Evolutionary conservation across 2,888 invertebrate genomes (phyloP).

Genomic region (Nomada ruficornis): DNA sequence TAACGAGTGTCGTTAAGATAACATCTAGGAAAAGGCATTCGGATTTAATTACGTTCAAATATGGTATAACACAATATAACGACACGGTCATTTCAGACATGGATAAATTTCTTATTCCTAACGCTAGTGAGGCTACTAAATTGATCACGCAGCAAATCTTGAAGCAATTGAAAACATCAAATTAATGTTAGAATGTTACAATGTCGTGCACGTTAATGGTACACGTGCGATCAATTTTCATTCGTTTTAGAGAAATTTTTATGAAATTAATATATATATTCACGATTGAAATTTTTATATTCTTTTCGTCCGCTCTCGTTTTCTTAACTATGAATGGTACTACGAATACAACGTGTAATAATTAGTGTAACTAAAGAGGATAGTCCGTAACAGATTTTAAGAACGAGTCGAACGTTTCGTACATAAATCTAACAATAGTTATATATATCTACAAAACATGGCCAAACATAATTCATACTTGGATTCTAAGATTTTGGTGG

Average conservation of each 20-base stretch:
- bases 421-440: constrained; percentile 19
- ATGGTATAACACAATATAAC: constrained; percentile 92
- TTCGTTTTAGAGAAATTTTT: constrained; percentile 26
- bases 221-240: constrained; percentile 40
- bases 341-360: constrained; percentile 34
- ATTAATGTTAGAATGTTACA: constrained; percentile 66
- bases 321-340: constrained; percentile 40
- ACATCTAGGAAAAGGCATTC: constrained; percentile 98
- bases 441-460: constrained; percentile 23
- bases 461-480: constrained; percentile 38
- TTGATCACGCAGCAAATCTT: constrained; percentile 95
- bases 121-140: constrained; percentile 95
- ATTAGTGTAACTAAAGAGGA: constrained; percentile 23
- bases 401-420: constrained; percentile 32
- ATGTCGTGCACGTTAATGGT: constrained; percentile 13
- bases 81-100: constrained; percentile 94
- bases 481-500: constrained; percentile 34
- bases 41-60: constrained; percentile 98
- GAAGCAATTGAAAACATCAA: constrained; percentile 85
- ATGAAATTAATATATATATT: neutral
- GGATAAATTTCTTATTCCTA: constrained; percentile 96
- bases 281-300: constrained; percentile 33
- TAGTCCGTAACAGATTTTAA: constrained; percentile 32
- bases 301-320: constrained; percentile 21
- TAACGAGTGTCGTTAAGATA: constrained; percentile 97